Evolutionary conservation across 2,888 invertebrate species (phyloP).

Genomic region (Habrosyne pyritoides): DNA sequence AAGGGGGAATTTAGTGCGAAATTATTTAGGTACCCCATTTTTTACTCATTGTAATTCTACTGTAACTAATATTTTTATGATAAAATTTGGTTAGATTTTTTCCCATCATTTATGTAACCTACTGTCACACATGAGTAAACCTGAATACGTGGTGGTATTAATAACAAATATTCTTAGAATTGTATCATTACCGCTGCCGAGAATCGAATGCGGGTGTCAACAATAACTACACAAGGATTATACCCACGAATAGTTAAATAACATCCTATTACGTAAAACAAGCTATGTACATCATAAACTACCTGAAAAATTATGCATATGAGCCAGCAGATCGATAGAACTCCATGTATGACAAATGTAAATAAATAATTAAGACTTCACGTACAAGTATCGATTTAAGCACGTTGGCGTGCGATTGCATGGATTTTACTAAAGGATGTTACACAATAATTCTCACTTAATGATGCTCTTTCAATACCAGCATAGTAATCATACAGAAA

Average conservation of each 20-base stretch:
- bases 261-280: conserved; percentile 36
- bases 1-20: too few relatives aligned
- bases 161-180: not conserved
- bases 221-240: not conserved
- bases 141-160: not conserved
- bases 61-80: too few relatives aligned
- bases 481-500: not conserved
- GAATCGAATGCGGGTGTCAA: not conserved
- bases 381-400: conserved; percentile 28
- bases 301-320: not conserved
- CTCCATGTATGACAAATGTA: conserved; percentile 11
- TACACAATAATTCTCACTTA: not conserved
- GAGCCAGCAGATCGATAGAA: conserved; percentile 35
- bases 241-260: not conserved
- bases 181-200: not conserved
- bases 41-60: too few relatives aligned
- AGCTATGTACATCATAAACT: conserved; percentile 11
- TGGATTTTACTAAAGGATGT: not conserved
- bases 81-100: too few relatives aligned
- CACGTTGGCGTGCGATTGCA: conserved; percentile 8
- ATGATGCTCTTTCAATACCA: not conserved
- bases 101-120: not conserved
- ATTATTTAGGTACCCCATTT: too few relatives aligned
- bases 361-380: conserved; percentile 34
- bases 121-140: not conserved